Conservation (phyloP, 2,888 invertebrate genomes). For the Morpho helenor region DNA sequence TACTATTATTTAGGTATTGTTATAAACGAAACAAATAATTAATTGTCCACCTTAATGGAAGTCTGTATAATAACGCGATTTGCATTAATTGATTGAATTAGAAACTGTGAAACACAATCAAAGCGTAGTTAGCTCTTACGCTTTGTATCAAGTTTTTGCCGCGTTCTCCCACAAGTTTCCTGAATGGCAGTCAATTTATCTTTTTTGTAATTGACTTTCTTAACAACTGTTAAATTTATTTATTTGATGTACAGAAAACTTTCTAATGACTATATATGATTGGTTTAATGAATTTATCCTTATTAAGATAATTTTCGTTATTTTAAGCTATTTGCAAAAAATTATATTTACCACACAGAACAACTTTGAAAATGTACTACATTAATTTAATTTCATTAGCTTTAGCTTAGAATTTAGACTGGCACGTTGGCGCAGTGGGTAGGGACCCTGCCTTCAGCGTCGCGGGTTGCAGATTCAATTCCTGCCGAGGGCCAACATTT, state of each 20-base stretch:
- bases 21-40: neutral
- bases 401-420: no score
- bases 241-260: slow-evolving; percentile 31
- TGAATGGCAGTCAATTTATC: slow-evolving; percentile 39
- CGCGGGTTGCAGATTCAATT: no score
- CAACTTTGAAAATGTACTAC: no score
- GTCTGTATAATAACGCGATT: slow-evolving; percentile 13
- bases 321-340: no score
- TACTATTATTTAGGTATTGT: no score
- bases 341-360: no score
- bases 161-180: slow-evolving; percentile 48
- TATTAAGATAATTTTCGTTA: no score
- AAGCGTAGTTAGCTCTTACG: slow-evolving; percentile 29
- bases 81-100: slow-evolving; percentile 18
- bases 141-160: slow-evolving; percentile 36
- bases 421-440: no score
- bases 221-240: slow-evolving; percentile 37
- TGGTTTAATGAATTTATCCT: neutral
- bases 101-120: slow-evolving; percentile 35
- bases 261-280: slow-evolving; percentile 3
- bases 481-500: no score
- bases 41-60: slow-evolving; percentile 14
- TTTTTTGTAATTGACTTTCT: slow-evolving; percentile 51
- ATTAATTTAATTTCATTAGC: no score
- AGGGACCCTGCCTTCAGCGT: no score